A percentile compares a stretch with the other conserved stretches of the same genome.
These are phyloP conservation scores for Oncorhynchus nerka DNA, from an alignment of 2,113 vertebrate species.

Conservation along the genomic window DNA sequence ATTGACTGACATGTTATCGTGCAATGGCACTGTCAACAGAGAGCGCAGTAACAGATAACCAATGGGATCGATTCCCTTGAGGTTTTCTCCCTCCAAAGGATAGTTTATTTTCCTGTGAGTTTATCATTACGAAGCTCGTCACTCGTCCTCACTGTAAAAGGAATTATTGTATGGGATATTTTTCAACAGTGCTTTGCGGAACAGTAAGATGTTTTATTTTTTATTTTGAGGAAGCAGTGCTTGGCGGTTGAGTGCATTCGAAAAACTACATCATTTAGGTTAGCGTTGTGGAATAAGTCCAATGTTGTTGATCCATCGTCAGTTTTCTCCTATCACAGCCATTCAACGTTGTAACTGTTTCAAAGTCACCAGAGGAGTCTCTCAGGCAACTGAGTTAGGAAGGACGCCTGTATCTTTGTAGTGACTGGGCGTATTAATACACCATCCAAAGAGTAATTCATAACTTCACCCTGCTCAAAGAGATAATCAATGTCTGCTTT, in stretches of 20 bases:
- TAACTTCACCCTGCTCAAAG: constrained; percentile 84
- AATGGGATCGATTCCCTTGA: neutral
- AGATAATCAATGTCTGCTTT: constrained; percentile 48
- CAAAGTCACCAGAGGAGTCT: too few relatives aligned
- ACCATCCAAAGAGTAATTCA: constrained; percentile 43
- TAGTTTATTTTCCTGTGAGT: neutral
- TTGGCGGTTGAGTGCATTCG: too few relatives aligned
- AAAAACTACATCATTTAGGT: too few relatives aligned
- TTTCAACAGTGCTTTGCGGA: constrained; percentile 47
- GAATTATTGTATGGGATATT: neutral
- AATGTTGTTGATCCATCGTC: too few relatives aligned
- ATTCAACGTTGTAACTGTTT: too few relatives aligned
- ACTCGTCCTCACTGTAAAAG: neutral
- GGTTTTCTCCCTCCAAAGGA: neutral
- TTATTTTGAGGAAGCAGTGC: too few relatives aligned
- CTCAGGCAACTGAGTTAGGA: too few relatives aligned
- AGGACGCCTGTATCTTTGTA: too few relatives aligned
- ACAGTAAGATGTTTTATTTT: constrained; percentile 61
- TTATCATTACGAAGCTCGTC: neutral
- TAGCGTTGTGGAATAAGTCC: too few relatives aligned
- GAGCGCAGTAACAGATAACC: neutral
- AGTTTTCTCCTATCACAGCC: too few relatives aligned
- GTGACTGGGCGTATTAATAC: too few relatives aligned
- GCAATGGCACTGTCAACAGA: neutral
- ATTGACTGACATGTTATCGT: too few relatives aligned